Evolutionary conservation across 1,140 invertebrate genomes (phyloP).

Genomic region (Eupeodes corollae): DNA sequence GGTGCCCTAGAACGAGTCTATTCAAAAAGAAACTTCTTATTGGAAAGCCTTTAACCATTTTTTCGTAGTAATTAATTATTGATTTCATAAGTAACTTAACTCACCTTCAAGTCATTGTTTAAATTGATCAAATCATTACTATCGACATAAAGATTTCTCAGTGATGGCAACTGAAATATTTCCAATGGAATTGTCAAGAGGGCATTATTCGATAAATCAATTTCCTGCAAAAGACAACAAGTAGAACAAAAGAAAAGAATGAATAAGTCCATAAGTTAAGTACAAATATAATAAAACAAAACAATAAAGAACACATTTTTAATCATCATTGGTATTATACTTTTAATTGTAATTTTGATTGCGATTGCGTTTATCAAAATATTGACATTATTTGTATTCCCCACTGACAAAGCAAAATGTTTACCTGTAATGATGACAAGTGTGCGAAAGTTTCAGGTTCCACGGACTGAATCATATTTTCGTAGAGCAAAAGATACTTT

Average conservation of each 20-base stretch:
- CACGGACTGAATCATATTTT: conserved; percentile 48
- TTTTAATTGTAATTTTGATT: too few species aligned
- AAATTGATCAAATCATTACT: conserved; percentile 43
- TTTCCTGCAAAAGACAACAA: conserved; percentile 36
- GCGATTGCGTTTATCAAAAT: too few species aligned
- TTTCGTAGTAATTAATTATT: not conserved
- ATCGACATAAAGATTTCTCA: conserved; percentile 46
- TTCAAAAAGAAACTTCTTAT: too few species aligned
- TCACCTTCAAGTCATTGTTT: conserved; percentile 29
- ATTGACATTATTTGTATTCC: too few species aligned
- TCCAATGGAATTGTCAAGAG: conserved; percentile 42
- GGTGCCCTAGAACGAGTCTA: too few species aligned
- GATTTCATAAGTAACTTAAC: not conserved
- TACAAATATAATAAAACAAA: conserved; percentile 1
- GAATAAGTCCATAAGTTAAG: not conserved
- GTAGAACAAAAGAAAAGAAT: too few species aligned
- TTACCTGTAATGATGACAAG: conserved; percentile 39
- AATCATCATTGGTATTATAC: too few species aligned
- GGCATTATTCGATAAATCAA: conserved; percentile 48
- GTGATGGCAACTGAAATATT: conserved; percentile 43
- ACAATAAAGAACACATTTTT: not conserved
- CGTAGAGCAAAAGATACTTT: conserved; percentile 46
- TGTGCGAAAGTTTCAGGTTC: conserved; percentile 43
- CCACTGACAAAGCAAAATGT: too few species aligned
- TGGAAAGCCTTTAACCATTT: not conserved